phyloP scores from a whole-genome alignment of 2,888 invertebrate species.

The Sinelater perroti region DNA sequence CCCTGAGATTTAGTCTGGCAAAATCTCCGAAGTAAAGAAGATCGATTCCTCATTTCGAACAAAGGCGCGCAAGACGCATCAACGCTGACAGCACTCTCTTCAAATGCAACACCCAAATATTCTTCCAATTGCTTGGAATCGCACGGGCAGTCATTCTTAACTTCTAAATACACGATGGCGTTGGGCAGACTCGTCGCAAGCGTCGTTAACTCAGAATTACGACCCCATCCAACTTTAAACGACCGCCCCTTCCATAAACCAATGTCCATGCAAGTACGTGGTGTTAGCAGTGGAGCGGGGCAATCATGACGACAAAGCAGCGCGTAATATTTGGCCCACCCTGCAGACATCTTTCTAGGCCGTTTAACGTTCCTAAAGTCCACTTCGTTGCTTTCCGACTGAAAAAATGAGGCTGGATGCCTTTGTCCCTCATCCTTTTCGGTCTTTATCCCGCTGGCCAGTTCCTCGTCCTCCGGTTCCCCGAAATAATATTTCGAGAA shows the following conservation, averaged over 20 bases:
- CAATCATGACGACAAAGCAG: background rate
- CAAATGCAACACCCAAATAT: slow-evolving; percentile 32
- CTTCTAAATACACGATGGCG: background rate
- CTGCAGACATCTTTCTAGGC: too few species aligned
- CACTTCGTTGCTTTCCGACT: too few species aligned
- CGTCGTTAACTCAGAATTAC: slow-evolving; percentile 49
- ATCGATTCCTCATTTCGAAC: slow-evolving; percentile 42
- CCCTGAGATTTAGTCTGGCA: too few species aligned
- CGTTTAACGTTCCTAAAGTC: background rate
- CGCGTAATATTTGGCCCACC: background rate
- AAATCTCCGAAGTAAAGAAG: slow-evolving; percentile 25
- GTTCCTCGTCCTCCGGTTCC: slow-evolving; percentile 82
- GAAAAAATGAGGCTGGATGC: too few species aligned
- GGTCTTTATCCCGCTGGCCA: too few species aligned
- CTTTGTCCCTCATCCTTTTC: too few species aligned
- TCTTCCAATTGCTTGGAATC: slow-evolving; percentile 28
- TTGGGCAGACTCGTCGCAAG: background rate
- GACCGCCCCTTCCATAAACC: slow-evolving; percentile 70
- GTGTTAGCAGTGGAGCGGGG: slow-evolving; percentile 14
- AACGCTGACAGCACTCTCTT: slow-evolving; percentile 24
- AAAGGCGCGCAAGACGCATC: slow-evolving; percentile 44
- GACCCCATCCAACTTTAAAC: slow-evolving; percentile 80
- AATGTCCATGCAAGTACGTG: slow-evolving; percentile 63
- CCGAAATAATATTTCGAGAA: slow-evolving; percentile 93
- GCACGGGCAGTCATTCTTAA: background rate